phyloP scores from a whole-genome alignment of 1,140 invertebrate genomes.

The Chymomyza costata region DNA sequence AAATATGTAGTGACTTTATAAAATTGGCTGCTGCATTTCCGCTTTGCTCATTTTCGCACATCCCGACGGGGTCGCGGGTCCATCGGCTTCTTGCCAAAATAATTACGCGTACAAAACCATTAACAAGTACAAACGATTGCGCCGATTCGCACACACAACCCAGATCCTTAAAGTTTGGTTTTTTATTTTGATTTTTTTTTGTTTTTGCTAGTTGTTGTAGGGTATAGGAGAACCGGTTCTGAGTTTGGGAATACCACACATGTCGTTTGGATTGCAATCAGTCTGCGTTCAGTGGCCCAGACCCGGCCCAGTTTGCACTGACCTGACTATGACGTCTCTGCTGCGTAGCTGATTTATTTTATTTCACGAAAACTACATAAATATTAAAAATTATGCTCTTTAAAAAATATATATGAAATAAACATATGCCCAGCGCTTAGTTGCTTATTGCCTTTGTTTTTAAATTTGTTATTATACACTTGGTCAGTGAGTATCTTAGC shows the following conservation, averaged over 20 bases:
- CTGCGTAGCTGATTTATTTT: constrained; percentile 65
- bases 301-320: not conserved
- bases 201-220: too few relatives aligned
- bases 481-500: too few relatives aligned
- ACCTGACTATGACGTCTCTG: constrained; percentile 49
- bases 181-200: constrained; percentile 31
- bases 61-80: not conserved
- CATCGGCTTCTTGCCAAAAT: constrained; percentile 67
- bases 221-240: constrained; percentile 10
- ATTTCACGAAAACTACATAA: constrained; percentile 69
- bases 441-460: too few relatives aligned
- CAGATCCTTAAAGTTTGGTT: constrained; percentile 26
- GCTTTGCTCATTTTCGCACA: constrained; percentile 38
- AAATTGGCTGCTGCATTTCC: constrained; percentile 37
- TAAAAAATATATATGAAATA: constrained; percentile 62
- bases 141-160: constrained; percentile 27
- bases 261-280: constrained; percentile 51
- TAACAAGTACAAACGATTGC: constrained; percentile 73
- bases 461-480: too few relatives aligned
- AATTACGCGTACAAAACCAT: constrained; percentile 73
- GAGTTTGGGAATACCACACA: constrained; percentile 57
- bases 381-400: constrained; percentile 69
- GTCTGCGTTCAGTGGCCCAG: not conserved
- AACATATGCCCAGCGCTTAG: constrained; percentile 44
- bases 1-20: not conserved